These are phyloP conservation scores for Fulmarus glacialis DNA, from an alignment of 2,113 vertebrate genomes.

Conservation along the genomic window DNA sequence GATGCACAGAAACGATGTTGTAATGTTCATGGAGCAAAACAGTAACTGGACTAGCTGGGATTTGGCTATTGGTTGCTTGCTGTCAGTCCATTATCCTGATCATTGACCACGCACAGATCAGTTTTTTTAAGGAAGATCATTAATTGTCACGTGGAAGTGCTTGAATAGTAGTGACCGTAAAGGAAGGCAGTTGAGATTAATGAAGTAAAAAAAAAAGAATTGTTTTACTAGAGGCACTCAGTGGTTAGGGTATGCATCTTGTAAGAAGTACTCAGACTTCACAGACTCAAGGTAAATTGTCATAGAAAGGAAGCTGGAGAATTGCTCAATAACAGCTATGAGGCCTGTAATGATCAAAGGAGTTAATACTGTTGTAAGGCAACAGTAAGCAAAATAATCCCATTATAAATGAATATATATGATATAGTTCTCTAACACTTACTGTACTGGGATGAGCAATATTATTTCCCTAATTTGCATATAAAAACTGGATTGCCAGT, in stretches of 20 bases:
- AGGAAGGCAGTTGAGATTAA: background rate
- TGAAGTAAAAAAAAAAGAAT: background rate
- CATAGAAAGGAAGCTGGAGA: background rate
- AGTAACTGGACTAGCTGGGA: background rate
- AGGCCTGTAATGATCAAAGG: background rate
- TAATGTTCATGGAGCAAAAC: background rate
- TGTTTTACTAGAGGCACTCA: background rate
- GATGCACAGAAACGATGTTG: background rate
- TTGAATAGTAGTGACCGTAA: background rate
- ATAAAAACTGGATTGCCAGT: background rate
- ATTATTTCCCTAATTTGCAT: background rate
- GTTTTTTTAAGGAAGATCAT: background rate
- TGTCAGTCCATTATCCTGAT: background rate
- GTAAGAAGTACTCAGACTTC: background rate
- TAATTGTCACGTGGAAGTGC: background rate
- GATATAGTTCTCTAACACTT: background rate
- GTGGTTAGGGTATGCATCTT: background rate
- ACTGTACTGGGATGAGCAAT: background rate
- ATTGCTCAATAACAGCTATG: background rate
- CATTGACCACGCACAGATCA: fast-evolving
- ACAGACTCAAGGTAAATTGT: background rate
- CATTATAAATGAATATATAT: background rate
- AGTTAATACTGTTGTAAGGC: background rate
- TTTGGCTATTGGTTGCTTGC: background rate
- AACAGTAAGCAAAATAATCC: background rate